A percentile compares a stretch with the other conserved stretches of the same genome.
phyloP scores from a whole-genome alignment of 2,797 vertebrate species.

The Caiman crocodilus region DNA sequence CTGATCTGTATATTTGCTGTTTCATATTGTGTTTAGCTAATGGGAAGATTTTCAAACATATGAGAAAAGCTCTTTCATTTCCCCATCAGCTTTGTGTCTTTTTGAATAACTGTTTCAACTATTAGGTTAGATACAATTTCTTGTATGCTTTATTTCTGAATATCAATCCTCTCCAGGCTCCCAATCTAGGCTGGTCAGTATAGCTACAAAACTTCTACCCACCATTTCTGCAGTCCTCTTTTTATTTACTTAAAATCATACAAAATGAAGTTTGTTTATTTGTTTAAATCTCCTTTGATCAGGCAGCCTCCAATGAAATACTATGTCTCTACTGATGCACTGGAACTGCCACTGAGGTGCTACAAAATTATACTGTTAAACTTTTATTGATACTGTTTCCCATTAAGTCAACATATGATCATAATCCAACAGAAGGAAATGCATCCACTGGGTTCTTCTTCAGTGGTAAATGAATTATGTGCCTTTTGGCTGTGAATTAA shows the following conservation, averaged over 20 bases:
- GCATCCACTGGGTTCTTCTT: background rate
- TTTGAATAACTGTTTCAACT: conserved; percentile 48
- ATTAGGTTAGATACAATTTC: conserved; percentile 27
- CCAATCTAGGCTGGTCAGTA: background rate
- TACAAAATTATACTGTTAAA: conserved; percentile 50
- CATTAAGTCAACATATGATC: background rate
- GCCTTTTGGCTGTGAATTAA: background rate
- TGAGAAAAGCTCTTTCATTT: conserved; percentile 21
- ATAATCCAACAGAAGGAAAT: conserved; percentile 26
- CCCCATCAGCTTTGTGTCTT: conserved; percentile 49
- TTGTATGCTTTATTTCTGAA: conserved; percentile 10
- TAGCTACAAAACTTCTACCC: fast-evolving
- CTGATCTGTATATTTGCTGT: conserved; percentile 71
- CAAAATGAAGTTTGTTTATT: background rate
- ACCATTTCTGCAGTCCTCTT: background rate
- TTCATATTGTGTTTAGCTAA: conserved; percentile 73
- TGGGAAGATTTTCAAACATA: conserved; percentile 72
- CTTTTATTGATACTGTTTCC: background rate
- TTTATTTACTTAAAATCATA: background rate
- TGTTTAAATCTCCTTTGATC: conserved; percentile 48
- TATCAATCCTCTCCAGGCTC: background rate
- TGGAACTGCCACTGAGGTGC: conserved; percentile 34
- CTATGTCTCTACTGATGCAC: conserved; percentile 21
- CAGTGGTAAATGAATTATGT: background rate
- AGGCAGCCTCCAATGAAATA: conserved; percentile 46